Conservation (phyloP, 2,888 invertebrate species). For the Gari tellinella region DNA sequence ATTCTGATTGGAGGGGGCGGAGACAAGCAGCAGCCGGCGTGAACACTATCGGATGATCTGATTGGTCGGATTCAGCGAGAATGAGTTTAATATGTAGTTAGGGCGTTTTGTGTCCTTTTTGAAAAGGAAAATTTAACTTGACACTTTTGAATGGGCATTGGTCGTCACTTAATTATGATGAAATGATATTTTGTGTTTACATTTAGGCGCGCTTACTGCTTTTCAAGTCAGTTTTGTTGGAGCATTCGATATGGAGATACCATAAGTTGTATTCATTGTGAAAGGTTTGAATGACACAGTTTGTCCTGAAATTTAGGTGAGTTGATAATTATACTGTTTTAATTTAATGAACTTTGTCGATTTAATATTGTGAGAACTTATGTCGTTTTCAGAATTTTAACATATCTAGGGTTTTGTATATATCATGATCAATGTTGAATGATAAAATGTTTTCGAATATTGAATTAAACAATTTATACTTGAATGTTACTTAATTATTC, state of each 20-base stretch:
- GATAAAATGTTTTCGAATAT: too few relatives aligned
- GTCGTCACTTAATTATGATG: conserved; percentile 56
- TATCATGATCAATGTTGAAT: too few relatives aligned
- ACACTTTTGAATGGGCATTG: conserved; percentile 53
- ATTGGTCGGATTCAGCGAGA: conserved; percentile 10
- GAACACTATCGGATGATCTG: background rate
- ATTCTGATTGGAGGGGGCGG: conserved; percentile 37
- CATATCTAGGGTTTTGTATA: too few relatives aligned
- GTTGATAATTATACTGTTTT: background rate
- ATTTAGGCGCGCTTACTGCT: conserved; percentile 28
- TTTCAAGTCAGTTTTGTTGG: conserved; percentile 3
- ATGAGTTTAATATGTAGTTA: background rate
- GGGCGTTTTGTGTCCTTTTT: conserved; percentile 27
- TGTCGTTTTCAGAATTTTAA: too few relatives aligned
- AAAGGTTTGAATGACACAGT: too few relatives aligned
- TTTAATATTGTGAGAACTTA: too few relatives aligned
- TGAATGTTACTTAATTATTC: too few relatives aligned
- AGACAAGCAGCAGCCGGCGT: conserved; percentile 4
- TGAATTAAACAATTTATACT: too few relatives aligned
- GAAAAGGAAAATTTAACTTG: conserved; percentile 49
- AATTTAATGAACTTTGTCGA: too few relatives aligned
- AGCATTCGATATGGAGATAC: background rate
- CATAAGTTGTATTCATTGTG: background rate
- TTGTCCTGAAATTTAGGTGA: background rate
- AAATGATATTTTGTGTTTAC: conserved; percentile 60